These are phyloP conservation scores for Triplophysa siluroides DNA, from an alignment of 2,113 vertebrate species.

Conservation along the genomic window DNA sequence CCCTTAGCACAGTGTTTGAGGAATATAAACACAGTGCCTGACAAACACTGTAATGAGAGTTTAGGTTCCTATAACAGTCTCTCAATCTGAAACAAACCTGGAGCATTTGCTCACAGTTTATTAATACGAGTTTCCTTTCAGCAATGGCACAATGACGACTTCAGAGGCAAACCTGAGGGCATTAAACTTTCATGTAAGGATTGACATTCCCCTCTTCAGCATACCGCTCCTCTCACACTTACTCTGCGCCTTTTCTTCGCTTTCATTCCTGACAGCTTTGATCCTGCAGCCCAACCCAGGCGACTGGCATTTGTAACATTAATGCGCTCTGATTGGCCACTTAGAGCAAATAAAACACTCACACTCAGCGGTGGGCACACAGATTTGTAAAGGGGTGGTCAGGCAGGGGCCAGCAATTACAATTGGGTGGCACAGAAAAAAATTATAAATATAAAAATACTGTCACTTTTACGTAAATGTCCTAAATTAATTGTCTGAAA, in stretches of 20 bases:
- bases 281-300: conserved; percentile 44
- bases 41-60: background rate
- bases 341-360: conserved; percentile 51
- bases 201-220: conserved; percentile 40
- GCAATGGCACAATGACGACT: conserved; percentile 45
- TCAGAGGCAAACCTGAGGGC: conserved; percentile 51
- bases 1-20: too few species aligned
- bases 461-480: too few species aligned
- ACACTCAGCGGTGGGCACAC: background rate
- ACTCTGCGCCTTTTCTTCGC: conserved; percentile 14
- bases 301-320: conserved; percentile 48
- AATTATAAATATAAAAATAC: too few species aligned
- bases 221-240: conserved; percentile 7
- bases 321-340: conserved; percentile 47
- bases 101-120: conserved; percentile 43
- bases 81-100: conserved; percentile 18
- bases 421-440: too few species aligned
- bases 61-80: conserved; percentile 40
- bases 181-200: conserved; percentile 56
- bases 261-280: conserved; percentile 48
- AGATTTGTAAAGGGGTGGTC: too few species aligned
- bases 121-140: conserved; percentile 51
- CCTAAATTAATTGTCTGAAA: too few species aligned
- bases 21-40: too few species aligned
- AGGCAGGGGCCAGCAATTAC: too few species aligned